phyloP scores from a whole-genome alignment of 1,140 invertebrate genomes.

The Chionoecetes opilio region DNA sequence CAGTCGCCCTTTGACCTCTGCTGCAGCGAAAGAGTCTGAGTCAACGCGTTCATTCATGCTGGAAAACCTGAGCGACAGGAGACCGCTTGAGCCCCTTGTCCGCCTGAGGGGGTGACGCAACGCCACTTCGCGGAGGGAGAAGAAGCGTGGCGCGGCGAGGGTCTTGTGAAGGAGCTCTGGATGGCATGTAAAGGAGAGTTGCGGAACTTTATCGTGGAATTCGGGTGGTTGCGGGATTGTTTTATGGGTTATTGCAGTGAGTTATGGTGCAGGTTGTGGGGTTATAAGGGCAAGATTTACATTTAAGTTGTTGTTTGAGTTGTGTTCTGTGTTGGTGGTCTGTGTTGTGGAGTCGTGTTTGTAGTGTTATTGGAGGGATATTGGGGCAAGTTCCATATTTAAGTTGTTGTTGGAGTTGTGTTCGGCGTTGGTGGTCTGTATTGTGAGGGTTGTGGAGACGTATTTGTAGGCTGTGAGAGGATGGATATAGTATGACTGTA shows the following conservation, averaged over 20 bases:
- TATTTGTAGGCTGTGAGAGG: too few relatives aligned
- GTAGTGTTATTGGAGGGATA: too few relatives aligned
- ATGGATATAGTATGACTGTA: too few relatives aligned
- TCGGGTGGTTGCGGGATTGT: background rate
- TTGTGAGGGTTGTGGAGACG: too few relatives aligned
- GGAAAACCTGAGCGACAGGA: background rate
- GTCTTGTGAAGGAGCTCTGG: background rate
- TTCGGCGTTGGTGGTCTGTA: too few relatives aligned
- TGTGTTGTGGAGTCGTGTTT: too few relatives aligned
- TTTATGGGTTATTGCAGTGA: too few relatives aligned
- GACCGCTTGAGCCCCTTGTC: conserved; percentile 23
- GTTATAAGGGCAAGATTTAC: background rate
- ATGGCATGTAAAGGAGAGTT: background rate
- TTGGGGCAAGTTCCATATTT: too few relatives aligned
- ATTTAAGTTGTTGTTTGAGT: background rate
- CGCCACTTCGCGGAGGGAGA: background rate
- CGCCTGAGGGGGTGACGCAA: background rate
- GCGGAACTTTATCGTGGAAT: background rate
- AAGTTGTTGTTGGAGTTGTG: too few relatives aligned
- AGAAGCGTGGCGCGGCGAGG: background rate
- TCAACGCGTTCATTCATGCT: background rate
- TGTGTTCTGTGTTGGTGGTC: too few relatives aligned
- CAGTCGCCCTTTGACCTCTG: background rate
- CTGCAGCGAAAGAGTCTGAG: background rate
- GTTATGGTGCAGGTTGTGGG: background rate